A percentile compares a stretch with the other conserved stretches of the same genome.
These are phyloP conservation scores for Eustalomyia histrio DNA, from an alignment of 2,888 invertebrate species.

Conservation along the genomic window DNA sequence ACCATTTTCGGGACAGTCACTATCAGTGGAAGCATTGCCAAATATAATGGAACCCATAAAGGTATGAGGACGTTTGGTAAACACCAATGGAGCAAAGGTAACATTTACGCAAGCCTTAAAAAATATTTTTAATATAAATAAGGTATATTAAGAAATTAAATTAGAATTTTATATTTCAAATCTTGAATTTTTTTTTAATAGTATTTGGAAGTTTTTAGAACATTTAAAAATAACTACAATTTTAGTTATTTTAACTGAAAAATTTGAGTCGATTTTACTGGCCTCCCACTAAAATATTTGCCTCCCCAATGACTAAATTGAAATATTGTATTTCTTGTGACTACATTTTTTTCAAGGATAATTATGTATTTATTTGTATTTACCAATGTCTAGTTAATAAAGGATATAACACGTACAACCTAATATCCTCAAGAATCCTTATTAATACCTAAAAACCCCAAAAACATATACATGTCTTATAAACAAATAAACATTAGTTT, in stretches of 20 bases:
- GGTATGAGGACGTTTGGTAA: constrained; percentile 78
- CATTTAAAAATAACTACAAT: no score
- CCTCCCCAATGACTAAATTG: neutral
- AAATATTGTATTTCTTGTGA: neutral
- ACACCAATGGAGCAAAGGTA: constrained; percentile 77
- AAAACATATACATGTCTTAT: neutral
- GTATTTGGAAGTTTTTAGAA: no score
- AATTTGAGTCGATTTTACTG: no score
- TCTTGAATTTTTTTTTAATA: no score
- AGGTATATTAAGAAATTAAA: neutral
- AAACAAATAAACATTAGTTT: neutral
- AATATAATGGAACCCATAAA: constrained; percentile 76
- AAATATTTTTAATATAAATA: no score
- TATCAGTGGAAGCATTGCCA: constrained; percentile 72
- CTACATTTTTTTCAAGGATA: no score
- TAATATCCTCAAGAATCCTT: constrained; percentile 41
- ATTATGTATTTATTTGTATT: neutral
- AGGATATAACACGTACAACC: constrained; percentile 30
- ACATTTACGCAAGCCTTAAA: constrained; percentile 76
- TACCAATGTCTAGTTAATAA: neutral
- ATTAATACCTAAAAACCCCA: constrained; percentile 21
- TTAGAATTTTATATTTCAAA: neutral
- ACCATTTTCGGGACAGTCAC: constrained; percentile 73
- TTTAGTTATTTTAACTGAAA: no score
- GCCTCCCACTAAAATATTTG: no score